phyloP scores from a whole-genome alignment of 2,113 vertebrate species.

The Misgurnus anguillicaudatus region DNA sequence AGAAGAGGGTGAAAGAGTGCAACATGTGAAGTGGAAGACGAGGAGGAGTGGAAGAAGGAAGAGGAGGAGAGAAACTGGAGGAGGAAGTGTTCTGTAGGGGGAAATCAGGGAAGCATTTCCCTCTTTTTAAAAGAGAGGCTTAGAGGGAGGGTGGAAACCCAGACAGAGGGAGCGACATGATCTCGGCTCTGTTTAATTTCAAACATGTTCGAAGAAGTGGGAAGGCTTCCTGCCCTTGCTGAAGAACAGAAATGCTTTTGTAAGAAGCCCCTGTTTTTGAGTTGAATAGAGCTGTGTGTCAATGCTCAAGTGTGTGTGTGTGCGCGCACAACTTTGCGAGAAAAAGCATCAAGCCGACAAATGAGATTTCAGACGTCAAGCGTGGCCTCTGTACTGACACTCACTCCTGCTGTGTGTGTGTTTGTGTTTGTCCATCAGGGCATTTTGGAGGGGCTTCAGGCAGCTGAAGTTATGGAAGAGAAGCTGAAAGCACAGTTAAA shows the following conservation, averaged over 20 bases:
- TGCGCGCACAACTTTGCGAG: slow-evolving; percentile 19
- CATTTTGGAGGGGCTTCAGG: slow-evolving; percentile 80
- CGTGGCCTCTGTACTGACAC: slow-evolving; percentile 12
- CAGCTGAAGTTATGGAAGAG: slow-evolving; percentile 87
- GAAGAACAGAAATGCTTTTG: slow-evolving; percentile 77
- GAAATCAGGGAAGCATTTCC: slow-evolving; percentile 58
- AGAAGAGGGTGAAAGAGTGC: slow-evolving; percentile 40
- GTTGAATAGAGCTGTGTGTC: slow-evolving; percentile 49
- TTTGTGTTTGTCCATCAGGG: slow-evolving; percentile 74
- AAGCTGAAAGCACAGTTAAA: slow-evolving; percentile 90
- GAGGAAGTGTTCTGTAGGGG: slow-evolving; percentile 40
- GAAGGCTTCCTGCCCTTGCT: slow-evolving; percentile 63
- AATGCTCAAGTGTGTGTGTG: slow-evolving; percentile 27
- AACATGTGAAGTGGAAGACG: slow-evolving; percentile 36
- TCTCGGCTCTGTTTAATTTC: slow-evolving; percentile 68
- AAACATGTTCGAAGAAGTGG: slow-evolving; percentile 66
- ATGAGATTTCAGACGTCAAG: slow-evolving; percentile 24
- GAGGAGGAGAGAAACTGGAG: slow-evolving; percentile 48
- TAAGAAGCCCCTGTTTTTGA: slow-evolving; percentile 52
- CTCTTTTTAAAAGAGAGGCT: slow-evolving; percentile 56
- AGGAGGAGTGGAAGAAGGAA: slow-evolving; percentile 53
- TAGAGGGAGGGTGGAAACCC: slow-evolving; percentile 49
- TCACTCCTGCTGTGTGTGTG: slow-evolving; percentile 65
- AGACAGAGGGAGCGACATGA: slow-evolving; percentile 68
- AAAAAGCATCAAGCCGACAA: slow-evolving; percentile 29